These are phyloP conservation scores for Enteromius mattozi DNA, from an alignment of 2,797 vertebrate species.

Conservation along the genomic window DNA sequence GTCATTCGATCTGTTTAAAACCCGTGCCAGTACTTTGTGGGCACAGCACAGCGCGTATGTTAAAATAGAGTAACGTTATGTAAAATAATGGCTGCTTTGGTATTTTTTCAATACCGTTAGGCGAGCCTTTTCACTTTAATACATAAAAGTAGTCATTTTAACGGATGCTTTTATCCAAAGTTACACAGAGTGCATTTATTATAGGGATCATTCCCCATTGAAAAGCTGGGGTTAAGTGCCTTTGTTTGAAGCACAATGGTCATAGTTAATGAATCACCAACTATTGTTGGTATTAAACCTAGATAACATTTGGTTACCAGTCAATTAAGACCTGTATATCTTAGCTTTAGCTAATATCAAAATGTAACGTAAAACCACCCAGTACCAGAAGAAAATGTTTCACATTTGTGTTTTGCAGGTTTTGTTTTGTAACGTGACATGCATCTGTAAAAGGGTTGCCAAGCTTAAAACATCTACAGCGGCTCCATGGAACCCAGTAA, in stretches of 20 bases:
- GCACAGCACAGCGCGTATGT: too few relatives aligned
- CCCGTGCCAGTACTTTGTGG: background rate
- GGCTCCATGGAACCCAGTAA: conserved; percentile 94
- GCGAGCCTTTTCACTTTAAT: background rate
- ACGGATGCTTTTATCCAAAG: background rate
- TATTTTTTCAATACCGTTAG: background rate
- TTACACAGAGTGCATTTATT: background rate
- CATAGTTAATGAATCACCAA: conserved; percentile 13
- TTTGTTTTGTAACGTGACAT: conserved; percentile 54
- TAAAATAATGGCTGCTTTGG: background rate
- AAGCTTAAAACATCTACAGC: conserved; percentile 33
- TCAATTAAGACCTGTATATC: background rate
- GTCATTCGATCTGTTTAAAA: background rate
- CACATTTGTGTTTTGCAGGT: conserved; percentile 20
- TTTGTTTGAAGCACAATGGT: conserved; percentile 15
- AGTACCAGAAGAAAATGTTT: background rate
- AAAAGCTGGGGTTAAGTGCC: background rate
- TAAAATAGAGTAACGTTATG: background rate
- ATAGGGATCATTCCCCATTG: background rate
- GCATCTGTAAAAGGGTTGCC: conserved; percentile 65
- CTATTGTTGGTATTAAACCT: conserved; percentile 1
- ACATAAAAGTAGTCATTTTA: background rate
- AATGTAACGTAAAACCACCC: background rate
- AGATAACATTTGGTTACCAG: background rate
- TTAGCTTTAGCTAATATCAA: background rate